Base-by-base conservation (phyloP, 1,140 invertebrate genomes). In the Musca domestica region DNA sequence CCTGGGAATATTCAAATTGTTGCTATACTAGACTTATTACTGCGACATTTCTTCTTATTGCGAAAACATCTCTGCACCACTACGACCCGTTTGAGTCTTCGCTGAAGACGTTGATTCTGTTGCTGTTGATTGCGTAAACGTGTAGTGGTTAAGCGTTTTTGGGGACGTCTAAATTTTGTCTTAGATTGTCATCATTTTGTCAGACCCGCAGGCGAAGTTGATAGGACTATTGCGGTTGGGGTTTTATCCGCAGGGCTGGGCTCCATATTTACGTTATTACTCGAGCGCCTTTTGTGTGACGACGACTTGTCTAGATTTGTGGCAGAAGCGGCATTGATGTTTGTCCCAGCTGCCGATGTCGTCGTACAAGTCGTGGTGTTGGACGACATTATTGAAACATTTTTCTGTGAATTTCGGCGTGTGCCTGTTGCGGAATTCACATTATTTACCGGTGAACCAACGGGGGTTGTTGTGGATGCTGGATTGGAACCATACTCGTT, bases 401-500 rank as follows among this genome's bases (percentile, higher is more conserved):
- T 64, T 48, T 48, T 64, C 23, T 64, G 63, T 47, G 47, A 64
- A 48, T 64, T 64, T 48, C 41, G 25, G 1, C 41, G 63, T 22
- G 47, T 64, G 14, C 20, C 12, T 48, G 41, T 25, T 64, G 63
- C 23, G 10, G 20, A 47, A 25, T 6, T 51, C 14, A 51, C 22
- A 19, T 19, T 48, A n/a, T 20, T 46, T 23, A 61, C 56, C 19
- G 56, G 56, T 20, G 56, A 61, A 10, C 56, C 56, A 17, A 61
- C 27, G 5, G 56, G 56, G 7, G 63, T 48, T 17, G 47, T 23
- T 22, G n/a, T 20, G 1, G 46, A 64, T 19, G 63, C 41, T 48
- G 63, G 20, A 64, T 64, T 64, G 6, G 70, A 64, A 0, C 68
- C 73, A 20, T 69, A 67, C 48, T 72, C 68, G 15, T 71, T 72